Conservation (phyloP, 2,113 vertebrate genomes). For the Macquaria ambigua region DNA sequence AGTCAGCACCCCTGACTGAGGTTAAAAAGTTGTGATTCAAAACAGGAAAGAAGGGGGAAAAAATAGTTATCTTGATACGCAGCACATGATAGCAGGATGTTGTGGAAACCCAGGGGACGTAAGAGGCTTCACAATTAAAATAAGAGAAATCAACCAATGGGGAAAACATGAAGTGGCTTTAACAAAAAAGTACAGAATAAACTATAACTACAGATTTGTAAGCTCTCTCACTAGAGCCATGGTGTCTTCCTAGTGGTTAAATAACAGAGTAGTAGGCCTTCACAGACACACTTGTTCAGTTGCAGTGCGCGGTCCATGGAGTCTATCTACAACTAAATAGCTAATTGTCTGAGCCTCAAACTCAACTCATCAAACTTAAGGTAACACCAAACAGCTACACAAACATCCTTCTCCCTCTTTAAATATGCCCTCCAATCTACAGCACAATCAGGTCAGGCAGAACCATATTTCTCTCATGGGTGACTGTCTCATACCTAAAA, state of each 20-base stretch:
- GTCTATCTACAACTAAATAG: background rate
- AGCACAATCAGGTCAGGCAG: background rate
- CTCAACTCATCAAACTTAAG: no score
- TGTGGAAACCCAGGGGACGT: background rate
- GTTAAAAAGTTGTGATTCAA: slow-evolving; percentile 51
- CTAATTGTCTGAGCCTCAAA: background rate
- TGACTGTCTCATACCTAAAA: background rate
- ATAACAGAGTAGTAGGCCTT: background rate
- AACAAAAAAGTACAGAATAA: slow-evolving; percentile 2
- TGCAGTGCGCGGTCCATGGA: background rate
- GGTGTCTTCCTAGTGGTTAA: background rate
- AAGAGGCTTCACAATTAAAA: slow-evolving; percentile 28
- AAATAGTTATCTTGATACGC: slow-evolving; percentile 1
- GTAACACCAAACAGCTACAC: no score
- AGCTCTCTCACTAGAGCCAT: background rate
- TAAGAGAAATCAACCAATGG: background rate
- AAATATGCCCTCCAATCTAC: background rate
- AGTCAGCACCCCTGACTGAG: slow-evolving; percentile 32
- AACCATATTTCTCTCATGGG: background rate
- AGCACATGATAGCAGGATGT: slow-evolving; percentile 18
- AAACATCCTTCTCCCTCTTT: background rate
- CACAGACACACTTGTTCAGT: background rate
- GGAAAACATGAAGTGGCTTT: slow-evolving; percentile 7
- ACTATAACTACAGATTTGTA: background rate
- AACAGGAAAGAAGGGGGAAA: slow-evolving; percentile 20